Base-by-base conservation (phyloP, 2,888 invertebrate genomes). In the Cephus nigrinus region DNA sequence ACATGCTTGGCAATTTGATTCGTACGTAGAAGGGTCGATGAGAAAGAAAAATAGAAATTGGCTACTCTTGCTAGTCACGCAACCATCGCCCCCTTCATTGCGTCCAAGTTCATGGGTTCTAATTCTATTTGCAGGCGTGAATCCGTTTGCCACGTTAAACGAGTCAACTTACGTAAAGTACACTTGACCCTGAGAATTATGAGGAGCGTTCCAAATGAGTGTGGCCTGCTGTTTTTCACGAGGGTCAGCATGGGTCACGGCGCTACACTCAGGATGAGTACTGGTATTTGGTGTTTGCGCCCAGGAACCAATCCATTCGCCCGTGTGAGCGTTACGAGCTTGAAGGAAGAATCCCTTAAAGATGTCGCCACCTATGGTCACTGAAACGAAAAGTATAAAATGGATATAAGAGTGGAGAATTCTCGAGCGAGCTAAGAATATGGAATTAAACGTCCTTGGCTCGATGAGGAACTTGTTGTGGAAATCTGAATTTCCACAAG, bases 311-410 rank as follows among this genome's bases (percentile, higher is more conserved):
- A 96, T 92, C 96, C 96, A 97, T 81, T 95, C 93, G 87, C 96
- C 93, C 0, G 94, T 94, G 79, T 94, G 93, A 12, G 93, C 94
- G 84, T 96, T 96, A 69, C 96, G 94, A 0, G 96, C 96, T 92
- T 97, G 97, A 73, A 97, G 92, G 91, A 97, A 96, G 93, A 96
- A 97, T n/a, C 97, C 96, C 85, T 96, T 95, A 92, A 97, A 96
- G 1, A 94, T 91, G 30, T 93, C 93, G 11, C 90, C 90, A 76
- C 92, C 92, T 82, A 95, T 93, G 74, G 92, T 93, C 73, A 95
- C 95, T 95, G 92, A 11, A 86, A 87, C 78, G 75, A 75, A 69
- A 79, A 75, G 23, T 23, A 23, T 23, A 23, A 23, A 55, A 5
- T 23, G 23, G 2, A 23, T 15, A 23, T 55, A 23, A 55, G 15